A percentile compares a stretch with the other conserved stretches of the same genome.
phyloP scores from a whole-genome alignment of 1,140 invertebrate species.

The Carcinoscorpius rotundicauda region DNA sequence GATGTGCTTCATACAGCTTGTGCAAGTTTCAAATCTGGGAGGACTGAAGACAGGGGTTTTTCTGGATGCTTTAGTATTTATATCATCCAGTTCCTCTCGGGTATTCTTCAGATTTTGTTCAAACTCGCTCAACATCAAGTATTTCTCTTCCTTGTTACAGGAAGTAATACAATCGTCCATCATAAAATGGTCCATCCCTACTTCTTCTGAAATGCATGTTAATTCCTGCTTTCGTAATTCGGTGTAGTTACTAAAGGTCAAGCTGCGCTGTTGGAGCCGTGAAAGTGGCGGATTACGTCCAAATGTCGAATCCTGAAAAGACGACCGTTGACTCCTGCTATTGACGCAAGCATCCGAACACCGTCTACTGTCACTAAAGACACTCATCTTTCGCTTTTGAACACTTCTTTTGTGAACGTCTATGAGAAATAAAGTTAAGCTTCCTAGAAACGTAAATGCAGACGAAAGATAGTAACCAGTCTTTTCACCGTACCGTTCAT shows the following conservation, averaged over 20 bases:
- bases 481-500: constrained; percentile 51
- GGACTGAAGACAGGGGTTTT: too few relatives aligned
- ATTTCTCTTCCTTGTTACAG: constrained; percentile 67
- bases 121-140: constrained; percentile 72
- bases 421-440: constrained; percentile 63
- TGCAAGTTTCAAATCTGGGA: too few relatives aligned
- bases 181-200: constrained; percentile 22
- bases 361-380: not conserved
- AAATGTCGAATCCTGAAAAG: constrained; percentile 8
- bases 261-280: constrained; percentile 38
- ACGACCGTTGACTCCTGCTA: not conserved
- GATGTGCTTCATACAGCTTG: too few relatives aligned
- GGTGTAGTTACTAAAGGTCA: constrained; percentile 29
- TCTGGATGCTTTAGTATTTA: too few relatives aligned
- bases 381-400: constrained; percentile 18
- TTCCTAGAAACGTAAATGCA: constrained; percentile 58
- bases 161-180: constrained; percentile 63
- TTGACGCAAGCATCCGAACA: not conserved
- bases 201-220: constrained; percentile 64
- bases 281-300: constrained; percentile 10
- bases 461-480: constrained; percentile 72
- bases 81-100: constrained; percentile 5
- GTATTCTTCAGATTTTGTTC: constrained; percentile 57
- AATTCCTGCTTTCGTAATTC: constrained; percentile 46
- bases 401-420: constrained; percentile 56